Conservation (phyloP, 37 sponge, comb jelly and placozoan species). For the Haliclona indistincta region DNA sequence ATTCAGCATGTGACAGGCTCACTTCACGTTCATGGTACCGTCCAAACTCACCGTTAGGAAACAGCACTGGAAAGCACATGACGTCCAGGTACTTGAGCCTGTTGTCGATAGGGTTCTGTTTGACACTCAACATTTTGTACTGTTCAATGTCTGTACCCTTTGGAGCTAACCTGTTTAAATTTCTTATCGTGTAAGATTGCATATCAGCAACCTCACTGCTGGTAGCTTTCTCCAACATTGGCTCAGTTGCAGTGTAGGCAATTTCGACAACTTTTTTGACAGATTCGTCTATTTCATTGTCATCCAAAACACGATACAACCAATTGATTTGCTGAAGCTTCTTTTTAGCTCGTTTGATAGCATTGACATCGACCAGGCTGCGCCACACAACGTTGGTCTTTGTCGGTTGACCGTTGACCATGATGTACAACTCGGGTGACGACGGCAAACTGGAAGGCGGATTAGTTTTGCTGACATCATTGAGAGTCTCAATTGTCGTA, state of each 20-base stretch:
- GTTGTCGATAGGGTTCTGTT: slow-evolving; percentile 12
- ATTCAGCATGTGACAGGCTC: slow-evolving; percentile 26
- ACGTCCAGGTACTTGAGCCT: slow-evolving; percentile 30
- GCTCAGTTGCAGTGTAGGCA: slow-evolving; percentile 5
- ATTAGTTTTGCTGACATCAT: background rate
- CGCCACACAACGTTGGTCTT: slow-evolving; percentile 30
- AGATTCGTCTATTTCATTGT: slow-evolving; percentile 30
- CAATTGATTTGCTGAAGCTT: slow-evolving; percentile 39
- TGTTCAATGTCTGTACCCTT: slow-evolving; percentile 17
- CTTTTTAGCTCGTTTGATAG: slow-evolving; percentile 17
- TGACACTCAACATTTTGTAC: slow-evolving; percentile 32
- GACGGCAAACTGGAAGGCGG: background rate
- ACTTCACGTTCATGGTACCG: slow-evolving; percentile 43
- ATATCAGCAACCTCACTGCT: slow-evolving; percentile 13
- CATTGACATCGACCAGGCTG: slow-evolving; percentile 28
- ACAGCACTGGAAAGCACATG: slow-evolving; percentile 44
- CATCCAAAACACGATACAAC: slow-evolving; percentile 29
- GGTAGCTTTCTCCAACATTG: slow-evolving; percentile 32
- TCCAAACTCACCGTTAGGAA: slow-evolving; percentile 59
- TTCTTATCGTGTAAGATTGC: slow-evolving; percentile 16
- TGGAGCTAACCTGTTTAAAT: background rate
- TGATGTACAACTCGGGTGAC: slow-evolving; percentile 34
- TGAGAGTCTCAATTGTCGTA: slow-evolving; percentile 39
- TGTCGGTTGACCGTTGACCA: slow-evolving; percentile 25
- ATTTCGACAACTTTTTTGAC: slow-evolving; percentile 28